These are phyloP conservation scores for Orientallactaga bullata DNA, from an alignment of 2,113 vertebrate genomes.

Conservation along the genomic window DNA sequence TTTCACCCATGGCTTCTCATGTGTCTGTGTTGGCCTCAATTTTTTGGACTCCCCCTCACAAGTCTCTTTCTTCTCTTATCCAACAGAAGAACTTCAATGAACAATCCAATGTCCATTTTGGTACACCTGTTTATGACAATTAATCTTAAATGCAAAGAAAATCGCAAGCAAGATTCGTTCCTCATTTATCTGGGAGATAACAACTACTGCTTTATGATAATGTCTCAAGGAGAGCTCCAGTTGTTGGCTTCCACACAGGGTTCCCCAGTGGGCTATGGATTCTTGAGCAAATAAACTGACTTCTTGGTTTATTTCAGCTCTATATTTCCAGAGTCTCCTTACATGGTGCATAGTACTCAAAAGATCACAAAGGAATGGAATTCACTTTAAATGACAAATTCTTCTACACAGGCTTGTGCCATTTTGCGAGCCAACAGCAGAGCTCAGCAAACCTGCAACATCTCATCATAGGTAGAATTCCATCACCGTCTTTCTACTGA, in stretches of 20 bases:
- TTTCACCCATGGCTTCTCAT: background rate
- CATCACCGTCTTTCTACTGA: background rate
- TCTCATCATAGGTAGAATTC: background rate
- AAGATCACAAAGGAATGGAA: background rate
- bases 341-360: background rate
- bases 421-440: background rate
- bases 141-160: too few species aligned
- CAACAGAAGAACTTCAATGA: background rate
- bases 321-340: background rate
- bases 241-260: background rate
- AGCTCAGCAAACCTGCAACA: background rate
- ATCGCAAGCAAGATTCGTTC: background rate
- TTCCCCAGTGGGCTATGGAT: background rate
- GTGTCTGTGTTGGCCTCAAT: background rate
- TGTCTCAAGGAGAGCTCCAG: background rate
- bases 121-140: accelerated
- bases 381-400: background rate
- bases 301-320: background rate
- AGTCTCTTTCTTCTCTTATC: background rate
- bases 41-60: background rate
- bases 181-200: background rate
- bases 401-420: background rate
- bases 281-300: background rate
- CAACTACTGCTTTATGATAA: background rate
- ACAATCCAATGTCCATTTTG: background rate